Percentiles rank a stretch among this genome's conserved stretches.
Conservation (phyloP, 2,888 invertebrate genomes). For the Lutraria lutraria region DNA sequence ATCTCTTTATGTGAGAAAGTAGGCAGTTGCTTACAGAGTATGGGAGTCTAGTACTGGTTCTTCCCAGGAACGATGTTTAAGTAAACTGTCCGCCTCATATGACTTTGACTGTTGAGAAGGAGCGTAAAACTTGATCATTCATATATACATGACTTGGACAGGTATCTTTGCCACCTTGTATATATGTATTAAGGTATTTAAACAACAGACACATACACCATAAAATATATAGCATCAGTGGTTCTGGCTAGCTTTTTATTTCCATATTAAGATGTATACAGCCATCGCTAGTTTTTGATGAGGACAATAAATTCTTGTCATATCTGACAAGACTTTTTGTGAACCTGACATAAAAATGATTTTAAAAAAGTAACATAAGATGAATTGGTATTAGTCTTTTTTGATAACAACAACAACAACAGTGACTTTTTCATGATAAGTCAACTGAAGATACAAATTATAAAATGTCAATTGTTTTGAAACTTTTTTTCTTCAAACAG, state of each 20-base stretch:
- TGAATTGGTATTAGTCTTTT: slow-evolving; percentile 27
- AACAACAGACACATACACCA: background rate
- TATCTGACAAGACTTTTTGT: background rate
- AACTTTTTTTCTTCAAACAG: too few species aligned
- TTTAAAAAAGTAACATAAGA: background rate
- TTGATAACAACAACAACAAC: slow-evolving; percentile 18
- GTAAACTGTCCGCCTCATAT: too few species aligned
- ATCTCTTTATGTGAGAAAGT: too few species aligned
- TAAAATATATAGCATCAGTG: background rate
- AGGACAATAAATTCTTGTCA: background rate
- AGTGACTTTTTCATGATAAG: too few species aligned
- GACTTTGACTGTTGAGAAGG: too few species aligned
- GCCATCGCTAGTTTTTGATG: background rate
- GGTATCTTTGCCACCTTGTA: background rate
- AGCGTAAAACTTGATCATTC: too few species aligned
- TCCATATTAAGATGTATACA: background rate
- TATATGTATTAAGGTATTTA: background rate
- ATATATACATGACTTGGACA: too few species aligned
- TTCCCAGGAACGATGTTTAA: too few species aligned
- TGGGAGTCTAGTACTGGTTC: too few species aligned
- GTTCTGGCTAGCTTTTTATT: background rate
- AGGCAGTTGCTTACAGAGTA: too few species aligned
- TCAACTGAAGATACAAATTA: too few species aligned
- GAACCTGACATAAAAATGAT: slow-evolving; percentile 11
- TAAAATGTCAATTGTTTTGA: too few species aligned